Evolutionary conservation across 92 coral and sea anemone genomes (phyloP).

Genomic region (Epizoanthus ramosus): DNA sequence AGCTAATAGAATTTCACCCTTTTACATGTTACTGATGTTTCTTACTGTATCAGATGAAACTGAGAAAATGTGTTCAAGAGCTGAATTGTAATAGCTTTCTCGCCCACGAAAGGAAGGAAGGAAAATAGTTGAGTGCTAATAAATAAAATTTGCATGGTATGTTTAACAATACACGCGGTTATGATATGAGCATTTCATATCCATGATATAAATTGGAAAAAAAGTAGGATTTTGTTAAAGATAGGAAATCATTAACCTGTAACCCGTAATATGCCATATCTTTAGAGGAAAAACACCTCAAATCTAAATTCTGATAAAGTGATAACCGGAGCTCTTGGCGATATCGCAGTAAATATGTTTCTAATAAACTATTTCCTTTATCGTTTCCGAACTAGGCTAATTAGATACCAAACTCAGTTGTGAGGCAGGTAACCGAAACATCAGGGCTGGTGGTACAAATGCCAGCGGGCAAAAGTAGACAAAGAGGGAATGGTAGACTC

Average conservation of each 20-base stretch:
- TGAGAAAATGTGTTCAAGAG: conserved; percentile 6
- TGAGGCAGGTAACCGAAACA: conserved; percentile 15
- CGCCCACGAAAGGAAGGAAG: conserved; percentile 29
- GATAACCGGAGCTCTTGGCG: conserved; percentile 21
- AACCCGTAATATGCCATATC: not conserved
- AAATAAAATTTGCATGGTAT: not conserved
- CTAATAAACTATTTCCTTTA: conserved; percentile 33
- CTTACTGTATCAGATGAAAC: not conserved
- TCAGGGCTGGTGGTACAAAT: not conserved
- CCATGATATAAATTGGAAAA: not conserved
- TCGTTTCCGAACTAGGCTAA: conserved; percentile 32
- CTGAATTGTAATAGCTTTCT: conserved; percentile 10
- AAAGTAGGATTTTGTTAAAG: conserved; percentile 9
- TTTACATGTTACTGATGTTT: conserved; percentile 8
- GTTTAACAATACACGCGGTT: not conserved
- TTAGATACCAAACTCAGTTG: conserved; percentile 12
- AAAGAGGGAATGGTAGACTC: not conserved
- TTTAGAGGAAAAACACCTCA: conserved; percentile 18
- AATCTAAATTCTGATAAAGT: conserved; percentile 19
- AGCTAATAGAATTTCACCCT: conserved; percentile 20
- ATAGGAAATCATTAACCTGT: not conserved
- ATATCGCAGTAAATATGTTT: conserved; percentile 31
- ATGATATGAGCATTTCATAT: not conserved
- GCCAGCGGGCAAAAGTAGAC: not conserved
- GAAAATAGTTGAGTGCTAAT: conserved; percentile 4